Evolutionary conservation across 2,888 invertebrate genomes (phyloP).

Genomic region (Pomacea canaliculata): DNA sequence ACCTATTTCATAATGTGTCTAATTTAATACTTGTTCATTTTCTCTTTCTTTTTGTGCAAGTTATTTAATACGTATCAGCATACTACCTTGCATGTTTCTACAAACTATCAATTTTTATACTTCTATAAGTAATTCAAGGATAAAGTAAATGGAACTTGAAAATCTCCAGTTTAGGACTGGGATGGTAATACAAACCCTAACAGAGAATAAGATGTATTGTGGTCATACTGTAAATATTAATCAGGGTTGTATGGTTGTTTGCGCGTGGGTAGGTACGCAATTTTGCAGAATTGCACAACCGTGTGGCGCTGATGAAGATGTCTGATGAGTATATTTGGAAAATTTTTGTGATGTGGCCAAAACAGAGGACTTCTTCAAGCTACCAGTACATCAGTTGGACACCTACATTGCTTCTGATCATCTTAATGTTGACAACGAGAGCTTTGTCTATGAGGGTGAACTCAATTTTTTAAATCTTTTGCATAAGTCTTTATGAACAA

Average conservation of each 20-base stretch:
- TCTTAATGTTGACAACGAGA: constrained; percentile 61
- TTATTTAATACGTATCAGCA: no score
- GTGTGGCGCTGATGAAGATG: constrained; percentile 60
- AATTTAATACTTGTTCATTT: background rate
- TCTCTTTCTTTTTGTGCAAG: background rate
- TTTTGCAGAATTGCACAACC: constrained; percentile 71
- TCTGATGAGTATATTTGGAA: constrained; percentile 65
- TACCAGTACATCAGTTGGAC: constrained; percentile 59
- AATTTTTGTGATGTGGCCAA: constrained; percentile 63
- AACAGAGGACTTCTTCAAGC: constrained; percentile 62
- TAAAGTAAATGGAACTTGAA: no score
- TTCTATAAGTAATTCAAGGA: no score
- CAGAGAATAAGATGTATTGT: no score
- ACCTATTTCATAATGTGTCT: background rate
- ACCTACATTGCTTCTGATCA: constrained; percentile 60
- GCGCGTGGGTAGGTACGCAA: constrained; percentile 52
- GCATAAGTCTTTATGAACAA: no score
- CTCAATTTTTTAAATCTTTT: no score
- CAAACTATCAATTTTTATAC: no score
- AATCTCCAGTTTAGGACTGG: no score
- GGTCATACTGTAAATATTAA: no score
- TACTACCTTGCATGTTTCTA: no score
- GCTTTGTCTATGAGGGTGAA: constrained; percentile 64
- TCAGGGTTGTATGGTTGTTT: background rate
- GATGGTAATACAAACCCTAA: no score